Evolutionary conservation across 2,113 vertebrate genomes (phyloP), one percentile per base, ranked within the genome.

Genomic region (Channa maculata): DNA sequence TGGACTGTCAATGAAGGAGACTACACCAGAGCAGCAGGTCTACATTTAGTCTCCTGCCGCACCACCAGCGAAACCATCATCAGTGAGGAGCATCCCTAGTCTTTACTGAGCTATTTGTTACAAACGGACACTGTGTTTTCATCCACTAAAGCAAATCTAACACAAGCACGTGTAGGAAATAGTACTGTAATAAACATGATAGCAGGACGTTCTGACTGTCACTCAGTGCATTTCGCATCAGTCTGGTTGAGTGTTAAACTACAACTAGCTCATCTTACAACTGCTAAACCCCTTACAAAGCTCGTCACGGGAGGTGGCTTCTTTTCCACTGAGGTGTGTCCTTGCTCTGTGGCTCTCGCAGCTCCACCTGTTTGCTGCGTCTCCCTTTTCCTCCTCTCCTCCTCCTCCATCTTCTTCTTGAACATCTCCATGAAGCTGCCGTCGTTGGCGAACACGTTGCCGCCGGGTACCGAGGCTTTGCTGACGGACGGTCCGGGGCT

Each of bases 371-470:
- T 75, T 12, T 79, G 84, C 71, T 82, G 76, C 64, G 38, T 53
- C 83, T 92, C 88, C 48, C 67, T 92, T 87, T 88, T 94, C 75
- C 73, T 88, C 70, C 58, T 88, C 79, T 92, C 90, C 48, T 91
- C 91, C 65, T 90, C 93, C 61, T 92, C 93, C 86, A 93, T 98
- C 90, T 96, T 96, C 91, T 96, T 96, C 94, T 96, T 98, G 92
- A 98, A 98, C 75, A 98, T 94, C 93, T 97, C 97, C 94, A 98
- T 93, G 92, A 98, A 98, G 93, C 96, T 98, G 82, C 97, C 97
- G 72, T 98, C 97, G 92, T 98, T 98, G 41, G 97, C 97, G 91
- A 97, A 98, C 15, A 86, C 94, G 90, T 98, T 98, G 79, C 91
- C 92, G 3, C 82, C 91, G 39, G 92, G 60, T 71, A 58, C 49